A percentile compares a stretch with the other conserved stretches of the same genome.
phyloP scores from a whole-genome alignment of 2,113 vertebrate species.

The Cheirogaleus medius region DNA sequence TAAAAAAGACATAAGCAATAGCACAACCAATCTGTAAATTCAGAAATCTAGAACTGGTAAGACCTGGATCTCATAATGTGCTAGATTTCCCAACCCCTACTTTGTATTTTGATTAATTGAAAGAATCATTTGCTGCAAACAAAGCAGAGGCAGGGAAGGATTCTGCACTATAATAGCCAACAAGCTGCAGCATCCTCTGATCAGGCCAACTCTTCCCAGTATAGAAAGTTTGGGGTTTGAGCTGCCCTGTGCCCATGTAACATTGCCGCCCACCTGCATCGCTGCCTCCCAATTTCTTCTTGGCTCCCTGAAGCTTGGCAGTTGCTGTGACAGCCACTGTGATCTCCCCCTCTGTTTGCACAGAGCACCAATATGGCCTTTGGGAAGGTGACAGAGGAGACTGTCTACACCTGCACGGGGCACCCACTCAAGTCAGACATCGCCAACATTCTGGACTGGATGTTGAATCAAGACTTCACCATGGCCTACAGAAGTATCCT shows the following conservation, averaged over 20 bases:
- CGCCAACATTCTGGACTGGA: constrained; percentile 98
- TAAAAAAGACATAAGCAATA: neutral
- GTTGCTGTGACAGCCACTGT: neutral
- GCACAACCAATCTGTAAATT: neutral
- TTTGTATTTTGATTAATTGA: neutral
- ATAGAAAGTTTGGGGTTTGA: fast-evolving
- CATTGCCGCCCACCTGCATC: too few relatives aligned
- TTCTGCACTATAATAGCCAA: neutral
- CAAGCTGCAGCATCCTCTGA: fast-evolving
- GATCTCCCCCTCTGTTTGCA: neutral
- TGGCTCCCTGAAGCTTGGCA: neutral
- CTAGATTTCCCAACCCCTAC: neutral
- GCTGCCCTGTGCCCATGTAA: neutral
- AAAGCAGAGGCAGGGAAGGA: neutral
- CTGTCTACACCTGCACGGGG: constrained; percentile 96
- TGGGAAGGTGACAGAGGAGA: constrained; percentile 93
- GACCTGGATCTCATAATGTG: neutral
- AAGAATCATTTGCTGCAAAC: neutral
- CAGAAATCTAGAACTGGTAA: neutral
- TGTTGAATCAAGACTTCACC: constrained; percentile 96
- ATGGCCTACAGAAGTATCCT: constrained; percentile 95
- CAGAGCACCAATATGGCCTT: constrained; percentile 98
- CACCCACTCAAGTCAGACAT: constrained; percentile 97
- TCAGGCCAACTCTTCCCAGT: fast-evolving
- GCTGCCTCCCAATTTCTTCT: neutral